Conservation (phyloP, 2,113 vertebrate species). For the Cyanistes caeruleus region DNA sequence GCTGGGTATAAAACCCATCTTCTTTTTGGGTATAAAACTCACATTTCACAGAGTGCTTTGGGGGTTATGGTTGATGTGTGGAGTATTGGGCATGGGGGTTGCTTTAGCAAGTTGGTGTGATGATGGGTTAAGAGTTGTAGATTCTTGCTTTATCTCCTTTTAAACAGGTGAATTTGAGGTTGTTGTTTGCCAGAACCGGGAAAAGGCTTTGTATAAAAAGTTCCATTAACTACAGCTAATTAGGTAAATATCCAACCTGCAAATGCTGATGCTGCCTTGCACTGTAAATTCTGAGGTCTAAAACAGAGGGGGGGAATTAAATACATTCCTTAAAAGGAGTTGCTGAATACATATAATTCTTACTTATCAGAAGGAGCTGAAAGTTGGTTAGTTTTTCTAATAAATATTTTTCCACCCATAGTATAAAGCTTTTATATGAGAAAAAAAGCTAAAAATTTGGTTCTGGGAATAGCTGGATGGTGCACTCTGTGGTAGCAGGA, state of each 20-base stretch:
- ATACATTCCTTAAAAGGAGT: neutral
- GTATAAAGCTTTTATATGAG: neutral
- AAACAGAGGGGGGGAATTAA: neutral
- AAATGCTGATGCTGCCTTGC: neutral
- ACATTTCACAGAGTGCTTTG: neutral
- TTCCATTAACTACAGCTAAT: neutral
- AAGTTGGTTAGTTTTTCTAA: neutral
- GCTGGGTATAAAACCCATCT: neutral
- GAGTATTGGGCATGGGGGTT: accelerated
- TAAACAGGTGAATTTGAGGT: neutral
- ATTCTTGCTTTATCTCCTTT: neutral
- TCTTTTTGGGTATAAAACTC: neutral
- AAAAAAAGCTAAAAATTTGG: neutral
- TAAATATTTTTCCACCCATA: neutral
- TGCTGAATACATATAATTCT: neutral
- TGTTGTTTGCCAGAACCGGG: neutral
- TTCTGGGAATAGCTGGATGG: accelerated
- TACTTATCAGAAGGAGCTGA: neutral
- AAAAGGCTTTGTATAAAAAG: neutral
- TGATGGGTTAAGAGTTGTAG: neutral
- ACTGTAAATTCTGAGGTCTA: neutral
- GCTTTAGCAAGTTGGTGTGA: neutral
- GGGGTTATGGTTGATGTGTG: neutral
- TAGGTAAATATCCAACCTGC: neutral
- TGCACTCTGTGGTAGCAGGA: neutral